Base-by-base conservation (phyloP, 30 jellyfish, hydroid and myxozoan genomes). In the Aurelia sp. region DNA sequence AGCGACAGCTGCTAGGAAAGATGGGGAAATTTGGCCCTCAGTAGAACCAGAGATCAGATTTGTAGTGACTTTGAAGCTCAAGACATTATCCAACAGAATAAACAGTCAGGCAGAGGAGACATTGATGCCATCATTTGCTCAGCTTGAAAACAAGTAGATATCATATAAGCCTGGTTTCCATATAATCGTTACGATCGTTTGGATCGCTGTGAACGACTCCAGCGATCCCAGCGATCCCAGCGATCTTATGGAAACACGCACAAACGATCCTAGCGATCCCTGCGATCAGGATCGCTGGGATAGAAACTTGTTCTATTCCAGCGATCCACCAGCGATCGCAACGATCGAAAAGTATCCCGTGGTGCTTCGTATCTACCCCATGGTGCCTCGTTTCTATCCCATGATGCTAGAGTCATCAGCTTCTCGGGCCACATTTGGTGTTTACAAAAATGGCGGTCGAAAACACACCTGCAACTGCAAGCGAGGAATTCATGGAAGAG, bases 241-340 rank as follows among this genome's bases (percentile, higher is more conserved):
- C n/a, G n/a, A n/a, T n/a, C n/a, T n/a, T n/a, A n/a, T n/a, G n/a
- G 75, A 17, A 11, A 21, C 27, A 64, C 21, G 20, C 35, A 11
- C 20, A 30, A 11, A 11, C 75, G 13, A 64, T 64, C 20, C 75
- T 30, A 64, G 75, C 75, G 75, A 64, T 64, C 75, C 75, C 13
- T 10, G 27, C n/a, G n/a, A n/a, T n/a, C n/a, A n/a, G n/a, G n/a
- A n/a, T n/a, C n/a, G n/a, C n/a, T n/a, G n/a, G n/a, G n/a, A n/a
- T n/a, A n/a, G n/a, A n/a, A n/a, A n/a, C n/a, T n/a, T n/a, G n/a
- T n/a, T n/a, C n/a, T n/a, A n/a, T n/a, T n/a, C n/a, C n/a, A n/a
- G n/a, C n/a, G n/a, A n/a, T n/a, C n/a, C n/a, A n/a, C n/a, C n/a
- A 64, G 75, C 75, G 75, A 64, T 64, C 75, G 75, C 75, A 30